Conservation (phyloP, 2,113 vertebrate genomes). For the Menidia beryllina region DNA sequence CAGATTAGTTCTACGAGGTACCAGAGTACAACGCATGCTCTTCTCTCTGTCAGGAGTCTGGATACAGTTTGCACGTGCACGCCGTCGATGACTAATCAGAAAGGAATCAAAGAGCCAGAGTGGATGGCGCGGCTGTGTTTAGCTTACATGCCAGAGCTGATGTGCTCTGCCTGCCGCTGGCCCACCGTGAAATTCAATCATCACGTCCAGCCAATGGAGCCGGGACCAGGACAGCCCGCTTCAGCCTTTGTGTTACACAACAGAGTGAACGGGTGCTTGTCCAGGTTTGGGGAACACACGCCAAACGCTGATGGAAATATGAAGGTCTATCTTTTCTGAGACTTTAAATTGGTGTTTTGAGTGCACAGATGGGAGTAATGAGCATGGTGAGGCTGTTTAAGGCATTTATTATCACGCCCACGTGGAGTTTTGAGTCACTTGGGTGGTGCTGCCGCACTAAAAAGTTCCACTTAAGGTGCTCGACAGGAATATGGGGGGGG, state of each 20-base stretch:
- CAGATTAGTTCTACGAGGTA: constrained; percentile 43
- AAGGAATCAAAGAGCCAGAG: constrained; percentile 52
- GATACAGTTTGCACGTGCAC: constrained; percentile 37
- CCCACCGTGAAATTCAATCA: constrained; percentile 35
- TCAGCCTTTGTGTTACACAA: constrained; percentile 6
- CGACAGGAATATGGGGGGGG: constrained; percentile 29
- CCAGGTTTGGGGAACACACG: constrained; percentile 33
- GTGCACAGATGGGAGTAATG: constrained; percentile 74
- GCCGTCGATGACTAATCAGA: constrained; percentile 60
- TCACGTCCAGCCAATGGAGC: constrained; percentile 22
- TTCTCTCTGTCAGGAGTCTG: constrained; percentile 36
- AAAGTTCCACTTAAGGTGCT: constrained; percentile 50
- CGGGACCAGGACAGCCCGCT: neutral
- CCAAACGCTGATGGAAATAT: constrained; percentile 50
- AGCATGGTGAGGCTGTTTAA: constrained; percentile 64
- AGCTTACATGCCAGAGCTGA: constrained; percentile 18
- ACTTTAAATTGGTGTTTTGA: constrained; percentile 75
- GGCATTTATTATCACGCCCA: constrained; percentile 74
- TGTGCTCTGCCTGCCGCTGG: constrained; percentile 22
- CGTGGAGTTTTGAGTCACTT: constrained; percentile 70
- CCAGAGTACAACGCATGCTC: constrained; percentile 32
- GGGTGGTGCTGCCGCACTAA: constrained; percentile 67
- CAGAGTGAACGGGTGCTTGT: neutral
- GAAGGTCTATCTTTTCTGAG: constrained; percentile 52
- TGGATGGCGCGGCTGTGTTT: constrained; percentile 14